A percentile compares a stretch with the other conserved stretches of the same genome.
Conservation (phyloP, 2,113 vertebrate species). For the Euleptes europaea region DNA sequence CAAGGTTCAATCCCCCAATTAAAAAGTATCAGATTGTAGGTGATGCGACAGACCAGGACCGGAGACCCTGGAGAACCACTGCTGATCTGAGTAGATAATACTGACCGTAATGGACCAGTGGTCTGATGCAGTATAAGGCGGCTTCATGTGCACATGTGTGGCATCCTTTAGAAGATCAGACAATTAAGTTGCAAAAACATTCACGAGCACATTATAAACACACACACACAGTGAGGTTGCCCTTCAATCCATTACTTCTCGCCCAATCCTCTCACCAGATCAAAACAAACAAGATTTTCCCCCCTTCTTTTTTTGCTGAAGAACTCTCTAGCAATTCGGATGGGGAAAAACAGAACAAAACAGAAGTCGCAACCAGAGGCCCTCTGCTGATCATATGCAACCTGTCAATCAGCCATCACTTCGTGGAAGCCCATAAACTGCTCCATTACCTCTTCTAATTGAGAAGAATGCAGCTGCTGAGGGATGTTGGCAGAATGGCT, state of each 20-base stretch:
- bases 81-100: too few species aligned
- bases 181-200: background rate
- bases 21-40: too few species aligned
- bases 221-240: background rate
- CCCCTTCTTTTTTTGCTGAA: background rate
- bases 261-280: background rate
- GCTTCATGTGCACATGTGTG: background rate
- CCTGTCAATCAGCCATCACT: constrained; percentile 74
- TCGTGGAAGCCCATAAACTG: constrained; percentile 74
- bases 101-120: too few species aligned
- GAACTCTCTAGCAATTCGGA: constrained; percentile 49
- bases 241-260: background rate
- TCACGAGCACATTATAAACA: too few species aligned
- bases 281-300: background rate
- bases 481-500: constrained; percentile 58
- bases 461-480: constrained; percentile 71
- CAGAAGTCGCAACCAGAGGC: constrained; percentile 57
- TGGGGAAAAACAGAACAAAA: constrained; percentile 33
- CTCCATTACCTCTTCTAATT: constrained; percentile 76
- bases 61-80: too few species aligned
- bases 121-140: background rate
- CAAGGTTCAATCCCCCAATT: too few species aligned
- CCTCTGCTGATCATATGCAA: constrained; percentile 57
- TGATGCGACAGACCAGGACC: too few species aligned
- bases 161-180: background rate